phyloP scores from a whole-genome alignment of 2,113 vertebrate species.

The Clarias batrachus region DNA sequence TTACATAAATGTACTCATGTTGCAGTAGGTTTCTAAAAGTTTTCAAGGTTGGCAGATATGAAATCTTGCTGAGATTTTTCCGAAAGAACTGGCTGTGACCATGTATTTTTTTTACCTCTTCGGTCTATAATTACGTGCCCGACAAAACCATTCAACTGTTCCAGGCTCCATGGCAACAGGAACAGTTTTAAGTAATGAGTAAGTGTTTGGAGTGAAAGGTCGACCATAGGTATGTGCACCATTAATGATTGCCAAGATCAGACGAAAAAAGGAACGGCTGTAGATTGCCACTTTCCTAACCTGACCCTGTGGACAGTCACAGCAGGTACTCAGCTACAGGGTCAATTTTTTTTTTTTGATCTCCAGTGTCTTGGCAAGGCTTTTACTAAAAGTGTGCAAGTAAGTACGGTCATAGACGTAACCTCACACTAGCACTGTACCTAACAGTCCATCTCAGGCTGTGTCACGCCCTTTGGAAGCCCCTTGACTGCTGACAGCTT shows the following conservation, averaged over 20 bases:
- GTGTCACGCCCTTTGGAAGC: constrained; percentile 48
- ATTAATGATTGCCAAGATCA: constrained; percentile 72
- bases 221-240: constrained; percentile 66
- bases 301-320: constrained; percentile 45
- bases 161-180: constrained; percentile 69
- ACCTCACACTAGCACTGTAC: background rate
- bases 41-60: background rate
- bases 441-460: constrained; percentile 42
- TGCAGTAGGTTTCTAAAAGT: background rate
- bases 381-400: background rate
- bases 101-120: constrained; percentile 44
- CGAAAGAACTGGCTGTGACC: constrained; percentile 41
- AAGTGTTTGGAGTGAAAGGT: constrained; percentile 75
- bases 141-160: constrained; percentile 54
- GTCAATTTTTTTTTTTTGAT: constrained; percentile 52
- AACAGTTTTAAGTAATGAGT: constrained; percentile 68
- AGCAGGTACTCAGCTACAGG: constrained; percentile 33
- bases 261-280: constrained; percentile 52
- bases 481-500: constrained; percentile 54
- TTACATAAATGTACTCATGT: background rate
- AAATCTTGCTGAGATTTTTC: constrained; percentile 15
- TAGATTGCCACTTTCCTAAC: constrained; percentile 60
- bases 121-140: constrained; percentile 57
- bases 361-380: background rate
- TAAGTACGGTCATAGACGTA: background rate